A percentile compares a stretch with the other conserved stretches of the same genome.
Evolutionary conservation across 2,888 invertebrate species (phyloP).

Genomic region (Hartigia nigra): DNA sequence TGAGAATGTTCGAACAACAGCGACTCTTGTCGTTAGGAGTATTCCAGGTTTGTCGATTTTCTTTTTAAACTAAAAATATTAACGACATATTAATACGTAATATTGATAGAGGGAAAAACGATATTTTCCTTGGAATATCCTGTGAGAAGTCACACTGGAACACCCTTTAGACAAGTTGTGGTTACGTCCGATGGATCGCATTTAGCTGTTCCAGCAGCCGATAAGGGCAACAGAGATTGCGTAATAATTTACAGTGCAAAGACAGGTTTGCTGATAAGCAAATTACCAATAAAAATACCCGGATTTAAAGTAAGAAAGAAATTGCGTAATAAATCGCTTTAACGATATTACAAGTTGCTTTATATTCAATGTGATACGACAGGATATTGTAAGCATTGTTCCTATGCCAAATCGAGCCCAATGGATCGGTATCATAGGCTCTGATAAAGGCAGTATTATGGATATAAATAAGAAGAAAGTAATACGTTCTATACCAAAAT

Average conservation of each 20-base stretch:
- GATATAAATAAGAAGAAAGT: conserved; percentile 91
- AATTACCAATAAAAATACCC: conserved; percentile 68
- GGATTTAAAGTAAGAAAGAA: conserved; percentile 68
- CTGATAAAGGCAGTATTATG: conserved; percentile 89
- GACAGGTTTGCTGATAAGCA: conserved; percentile 74
- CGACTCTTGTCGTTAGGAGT: conserved; percentile 76
- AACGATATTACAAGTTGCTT: background rate
- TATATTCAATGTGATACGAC: conserved; percentile 45
- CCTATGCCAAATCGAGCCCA: conserved; percentile 87
- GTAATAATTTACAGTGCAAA: conserved; percentile 85
- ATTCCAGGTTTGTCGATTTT: conserved; percentile 73
- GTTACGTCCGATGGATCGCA: conserved; percentile 85
- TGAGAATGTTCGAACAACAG: conserved; percentile 75
- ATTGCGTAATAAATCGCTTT: background rate
- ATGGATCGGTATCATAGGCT: conserved; percentile 88
- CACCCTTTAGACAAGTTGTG: conserved; percentile 80
- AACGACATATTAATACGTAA: background rate
- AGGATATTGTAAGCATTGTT: conserved; percentile 81
- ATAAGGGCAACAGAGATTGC: conserved; percentile 84
- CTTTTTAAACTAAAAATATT: background rate
- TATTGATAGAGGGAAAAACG: conserved; percentile 75
- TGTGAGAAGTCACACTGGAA: conserved; percentile 76
- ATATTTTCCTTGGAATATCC: conserved; percentile 87
- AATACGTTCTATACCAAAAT: conserved; percentile 87
- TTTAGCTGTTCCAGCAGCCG: conserved; percentile 83